phyloP scores from a whole-genome alignment of 1,140 invertebrate genomes.

The Babylonia areolata region DNA sequence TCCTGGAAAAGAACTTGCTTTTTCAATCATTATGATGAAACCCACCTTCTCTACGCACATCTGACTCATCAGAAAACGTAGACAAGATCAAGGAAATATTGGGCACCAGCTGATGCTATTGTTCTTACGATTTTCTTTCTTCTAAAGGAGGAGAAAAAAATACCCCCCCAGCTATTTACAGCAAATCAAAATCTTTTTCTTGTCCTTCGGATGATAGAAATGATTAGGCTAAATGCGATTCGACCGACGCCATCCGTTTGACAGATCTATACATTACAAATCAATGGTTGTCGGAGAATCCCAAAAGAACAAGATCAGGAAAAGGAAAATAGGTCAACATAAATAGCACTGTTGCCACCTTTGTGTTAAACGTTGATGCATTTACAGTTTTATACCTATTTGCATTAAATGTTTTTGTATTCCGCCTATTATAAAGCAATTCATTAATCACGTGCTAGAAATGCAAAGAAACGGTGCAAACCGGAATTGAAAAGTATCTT shows the following conservation, averaged over 20 bases:
- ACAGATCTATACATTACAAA: conserved; percentile 4
- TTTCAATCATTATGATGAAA: too few relatives aligned
- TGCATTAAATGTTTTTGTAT: not conserved
- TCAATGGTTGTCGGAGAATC: conserved; percentile 8
- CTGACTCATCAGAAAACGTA: too few relatives aligned
- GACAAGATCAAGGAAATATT: too few relatives aligned
- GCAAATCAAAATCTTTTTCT: too few relatives aligned
- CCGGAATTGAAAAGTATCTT: not conserved
- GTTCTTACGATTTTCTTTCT: too few relatives aligned
- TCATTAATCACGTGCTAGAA: not conserved
- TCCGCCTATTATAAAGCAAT: not conserved
- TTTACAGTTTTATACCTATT: not conserved
- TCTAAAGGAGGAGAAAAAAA: too few relatives aligned
- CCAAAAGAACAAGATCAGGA: conserved; percentile 9
- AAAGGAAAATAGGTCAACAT: conserved; percentile 27
- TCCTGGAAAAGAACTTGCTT: too few relatives aligned
- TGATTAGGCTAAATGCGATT: not conserved
- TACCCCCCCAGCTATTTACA: too few relatives aligned
- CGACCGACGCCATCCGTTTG: not conserved
- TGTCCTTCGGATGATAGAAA: too few relatives aligned
- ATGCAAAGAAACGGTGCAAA: not conserved
- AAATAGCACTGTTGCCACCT: conserved; percentile 27
- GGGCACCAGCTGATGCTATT: too few relatives aligned
- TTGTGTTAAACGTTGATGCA: not conserved
- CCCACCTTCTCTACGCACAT: too few relatives aligned